Percentiles rank a stretch among this genome's conserved stretches.
These are phyloP conservation scores for Lophotriccus pileatus DNA, from an alignment of 2,797 vertebrate genomes.

Conservation along the genomic window DNA sequence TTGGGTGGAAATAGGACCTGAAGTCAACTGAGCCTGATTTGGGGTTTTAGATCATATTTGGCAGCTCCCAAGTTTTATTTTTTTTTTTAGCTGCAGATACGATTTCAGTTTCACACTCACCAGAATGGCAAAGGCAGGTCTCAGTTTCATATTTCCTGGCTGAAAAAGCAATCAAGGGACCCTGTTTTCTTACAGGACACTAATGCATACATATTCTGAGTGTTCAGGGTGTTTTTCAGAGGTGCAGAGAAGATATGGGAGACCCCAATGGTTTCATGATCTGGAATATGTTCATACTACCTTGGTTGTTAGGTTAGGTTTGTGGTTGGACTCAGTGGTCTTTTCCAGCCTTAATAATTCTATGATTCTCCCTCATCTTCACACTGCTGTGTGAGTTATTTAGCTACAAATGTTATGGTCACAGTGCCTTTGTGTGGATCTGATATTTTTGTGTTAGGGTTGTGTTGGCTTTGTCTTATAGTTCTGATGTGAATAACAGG, in stretches of 20 bases:
- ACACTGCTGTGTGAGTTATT: not conserved
- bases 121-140: conserved; percentile 32
- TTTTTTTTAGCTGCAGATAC: conserved; percentile 55
- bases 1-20: conserved; percentile 35
- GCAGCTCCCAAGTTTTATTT: conserved; percentile 27
- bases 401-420: not conserved
- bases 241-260: not conserved
- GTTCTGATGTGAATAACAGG: not conserved
- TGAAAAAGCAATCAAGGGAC: conserved; percentile 2
- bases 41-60: conserved; percentile 28
- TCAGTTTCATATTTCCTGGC: conserved; percentile 37
- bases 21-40: conserved; percentile 18
- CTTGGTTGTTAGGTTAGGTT: not conserved
- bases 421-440: not conserved
- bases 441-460: not conserved
- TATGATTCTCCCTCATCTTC: not conserved
- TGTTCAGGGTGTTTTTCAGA: not conserved
- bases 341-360: not conserved
- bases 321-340: not conserved
- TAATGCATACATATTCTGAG: not conserved
- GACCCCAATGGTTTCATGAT: not conserved
- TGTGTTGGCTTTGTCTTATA: not conserved
- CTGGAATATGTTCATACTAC: not conserved
- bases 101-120: conserved; percentile 49
- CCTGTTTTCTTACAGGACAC: not conserved